A percentile compares a stretch with the other conserved stretches of the same genome.
These are phyloP conservation scores for Sapajus apella DNA, from an alignment of 2,113 vertebrate genomes.

Conservation along the genomic window DNA sequence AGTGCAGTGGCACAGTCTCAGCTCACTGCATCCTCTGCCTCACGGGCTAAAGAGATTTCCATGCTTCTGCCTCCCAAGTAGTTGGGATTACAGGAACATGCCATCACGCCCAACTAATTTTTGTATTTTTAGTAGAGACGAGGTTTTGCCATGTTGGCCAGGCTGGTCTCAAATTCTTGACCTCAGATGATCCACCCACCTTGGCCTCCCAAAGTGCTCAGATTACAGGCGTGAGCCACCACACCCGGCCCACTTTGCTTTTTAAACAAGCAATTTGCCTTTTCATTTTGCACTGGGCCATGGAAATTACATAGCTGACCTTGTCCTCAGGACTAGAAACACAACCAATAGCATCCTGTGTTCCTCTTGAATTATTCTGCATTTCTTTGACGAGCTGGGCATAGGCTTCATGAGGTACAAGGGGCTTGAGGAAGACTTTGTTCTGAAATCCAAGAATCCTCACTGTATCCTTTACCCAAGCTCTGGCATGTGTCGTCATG, in stretches of 20 bases:
- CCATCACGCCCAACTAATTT: no score
- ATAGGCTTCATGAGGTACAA: constrained; percentile 92
- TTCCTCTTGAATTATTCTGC: neutral
- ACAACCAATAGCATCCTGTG: neutral
- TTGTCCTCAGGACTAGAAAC: neutral
- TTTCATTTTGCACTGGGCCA: neutral
- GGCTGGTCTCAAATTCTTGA: no score
- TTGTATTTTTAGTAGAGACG: no score
- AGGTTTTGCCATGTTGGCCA: no score
- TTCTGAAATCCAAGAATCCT: constrained; percentile 91
- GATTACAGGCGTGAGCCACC: no score
- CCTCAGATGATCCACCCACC: no score
- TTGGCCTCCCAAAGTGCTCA: no score
- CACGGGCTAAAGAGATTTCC: no score
- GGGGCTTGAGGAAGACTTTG: constrained; percentile 91
- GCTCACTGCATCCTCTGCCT: no score
- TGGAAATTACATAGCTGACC: neutral
- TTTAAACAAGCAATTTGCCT: neutral
- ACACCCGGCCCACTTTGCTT: neutral
- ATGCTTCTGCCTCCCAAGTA: no score
- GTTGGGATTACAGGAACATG: no score
- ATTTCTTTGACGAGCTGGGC: constrained; percentile 90
- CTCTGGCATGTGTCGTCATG: constrained; percentile 84
- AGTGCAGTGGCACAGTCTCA: no score
- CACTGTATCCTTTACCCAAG: constrained; percentile 88